Evolutionary conservation across 2,113 vertebrate genomes (phyloP), one percentile per base, ranked within the genome.

Genomic region (Zosterops pallidus): DNA sequence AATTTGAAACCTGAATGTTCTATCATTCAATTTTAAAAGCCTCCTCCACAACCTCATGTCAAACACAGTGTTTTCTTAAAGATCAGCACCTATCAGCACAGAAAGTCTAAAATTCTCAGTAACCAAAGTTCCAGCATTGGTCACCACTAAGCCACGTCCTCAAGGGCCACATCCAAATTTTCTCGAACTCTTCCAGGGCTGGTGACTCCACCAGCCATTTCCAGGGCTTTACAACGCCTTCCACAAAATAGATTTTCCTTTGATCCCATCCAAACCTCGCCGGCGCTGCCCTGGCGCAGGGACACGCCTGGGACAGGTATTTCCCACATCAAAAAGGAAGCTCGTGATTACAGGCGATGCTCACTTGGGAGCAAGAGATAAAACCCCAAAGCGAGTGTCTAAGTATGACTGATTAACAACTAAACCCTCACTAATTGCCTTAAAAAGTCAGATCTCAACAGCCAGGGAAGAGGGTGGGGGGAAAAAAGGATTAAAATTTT

Each of bases 361-460:
- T 85, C 88, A 81, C 71, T 90, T 70, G 86, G 81, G 80, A 94
- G 89, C 5, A 0, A 70, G 72, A 88, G 88, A 70, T 59, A 39
- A 90, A 44, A 77, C 47, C 91, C 92, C 83, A 86, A 42, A 93
- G 90, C 60, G 19, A 93, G 80, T 17, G 0, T 46, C 8, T 41
- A 29, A 90, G 75, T 47, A 29, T 59, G 91, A 53, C 86, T 89
- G 93, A 94, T 85, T 94, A 94, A 76, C 84, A 79, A 56, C 69
- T 79, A 91, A 94, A 83, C 56, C 83, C 81, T 89, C 89, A 2
- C 94, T 92, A 91, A 94, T 82, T 95, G 62, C 84, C 92, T 91
- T 82, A 35, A 83, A 87, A 72, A 87, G 57, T 57, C 9, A 0
- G 41, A 95, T 78, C 77, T 84, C 77, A 17, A 50, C 83, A 92